Evolutionary conservation across 92 coral and sea anemone genomes (phyloP).

Genomic region (Zoanthus solanderi): DNA sequence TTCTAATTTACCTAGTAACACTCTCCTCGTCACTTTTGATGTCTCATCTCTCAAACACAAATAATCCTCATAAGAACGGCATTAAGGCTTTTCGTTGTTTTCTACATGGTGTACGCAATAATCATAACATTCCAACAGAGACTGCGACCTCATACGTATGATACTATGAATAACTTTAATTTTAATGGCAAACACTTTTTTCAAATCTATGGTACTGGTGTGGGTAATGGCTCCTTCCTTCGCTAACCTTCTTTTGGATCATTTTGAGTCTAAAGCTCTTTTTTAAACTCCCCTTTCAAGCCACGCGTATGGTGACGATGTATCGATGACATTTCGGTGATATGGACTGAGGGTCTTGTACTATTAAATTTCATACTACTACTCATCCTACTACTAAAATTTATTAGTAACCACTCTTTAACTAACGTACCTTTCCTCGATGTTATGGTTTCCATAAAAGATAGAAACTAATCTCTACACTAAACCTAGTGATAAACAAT

Average conservation of each 20-base stretch:
- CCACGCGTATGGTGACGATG: background rate
- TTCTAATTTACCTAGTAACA: too few species aligned
- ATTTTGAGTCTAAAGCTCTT: background rate
- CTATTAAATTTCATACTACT: constrained; percentile 12
- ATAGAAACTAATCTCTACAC: constrained; percentile 36
- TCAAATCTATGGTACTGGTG: background rate
- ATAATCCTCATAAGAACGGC: background rate
- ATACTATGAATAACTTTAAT: background rate
- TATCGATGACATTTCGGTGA: background rate
- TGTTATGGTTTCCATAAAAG: constrained; percentile 18
- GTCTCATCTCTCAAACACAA: background rate
- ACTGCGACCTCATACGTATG: background rate
- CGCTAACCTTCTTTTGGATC: background rate
- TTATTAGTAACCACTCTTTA: constrained; percentile 8
- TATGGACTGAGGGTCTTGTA: background rate
- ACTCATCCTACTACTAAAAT: constrained; percentile 41
- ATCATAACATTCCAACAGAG: background rate
- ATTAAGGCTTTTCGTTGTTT: background rate
- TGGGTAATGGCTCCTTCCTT: background rate
- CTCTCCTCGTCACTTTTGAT: too few species aligned
- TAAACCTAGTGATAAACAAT: constrained; percentile 51
- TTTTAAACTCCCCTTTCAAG: background rate
- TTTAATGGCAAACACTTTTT: background rate
- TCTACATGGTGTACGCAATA: background rate
- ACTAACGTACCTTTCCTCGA: too few species aligned